These are phyloP conservation scores for Hippopotamyrus pictus DNA, from an alignment of 2,797 vertebrate species.

Conservation along the genomic window DNA sequence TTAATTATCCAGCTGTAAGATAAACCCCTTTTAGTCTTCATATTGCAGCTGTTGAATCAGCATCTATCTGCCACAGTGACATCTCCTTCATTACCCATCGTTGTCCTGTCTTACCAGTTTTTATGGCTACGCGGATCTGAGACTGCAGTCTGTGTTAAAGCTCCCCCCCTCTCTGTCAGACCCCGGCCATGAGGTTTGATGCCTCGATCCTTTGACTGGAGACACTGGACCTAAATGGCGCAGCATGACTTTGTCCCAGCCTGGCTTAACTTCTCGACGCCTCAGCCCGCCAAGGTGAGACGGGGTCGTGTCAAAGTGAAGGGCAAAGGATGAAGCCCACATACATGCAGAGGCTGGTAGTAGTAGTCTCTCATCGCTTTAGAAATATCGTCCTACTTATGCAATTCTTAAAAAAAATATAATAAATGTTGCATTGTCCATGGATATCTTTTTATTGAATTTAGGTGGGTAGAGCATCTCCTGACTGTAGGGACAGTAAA, in stretches of 20 bases:
- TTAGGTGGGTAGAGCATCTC: background rate
- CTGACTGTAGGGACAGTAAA: background rate
- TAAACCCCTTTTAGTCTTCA: background rate
- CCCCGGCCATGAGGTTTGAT: slow-evolving; percentile 99
- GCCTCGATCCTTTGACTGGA: slow-evolving; percentile 98
- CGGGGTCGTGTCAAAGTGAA: background rate
- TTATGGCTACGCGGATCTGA: background rate
- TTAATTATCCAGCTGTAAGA: background rate
- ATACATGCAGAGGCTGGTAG: background rate
- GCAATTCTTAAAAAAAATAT: background rate
- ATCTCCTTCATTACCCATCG: background rate
- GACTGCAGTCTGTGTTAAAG: background rate
- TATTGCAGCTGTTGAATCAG: background rate
- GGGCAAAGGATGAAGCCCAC: background rate
- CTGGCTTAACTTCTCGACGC: slow-evolving; percentile 99
- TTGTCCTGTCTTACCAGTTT: background rate
- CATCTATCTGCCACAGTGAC: background rate
- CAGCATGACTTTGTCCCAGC: slow-evolving; percentile 99
- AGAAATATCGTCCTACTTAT: background rate
- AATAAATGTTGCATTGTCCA: background rate
- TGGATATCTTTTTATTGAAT: background rate
- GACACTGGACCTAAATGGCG: slow-evolving; percentile 99
- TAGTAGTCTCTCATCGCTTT: background rate
- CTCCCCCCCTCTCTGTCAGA: slow-evolving; percentile 50
- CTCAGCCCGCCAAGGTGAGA: slow-evolving; percentile 93